Evolutionary conservation across 2,113 vertebrate genomes (phyloP), one percentile per base, ranked within the genome.

Genomic region (Halcyon senegalensis): DNA sequence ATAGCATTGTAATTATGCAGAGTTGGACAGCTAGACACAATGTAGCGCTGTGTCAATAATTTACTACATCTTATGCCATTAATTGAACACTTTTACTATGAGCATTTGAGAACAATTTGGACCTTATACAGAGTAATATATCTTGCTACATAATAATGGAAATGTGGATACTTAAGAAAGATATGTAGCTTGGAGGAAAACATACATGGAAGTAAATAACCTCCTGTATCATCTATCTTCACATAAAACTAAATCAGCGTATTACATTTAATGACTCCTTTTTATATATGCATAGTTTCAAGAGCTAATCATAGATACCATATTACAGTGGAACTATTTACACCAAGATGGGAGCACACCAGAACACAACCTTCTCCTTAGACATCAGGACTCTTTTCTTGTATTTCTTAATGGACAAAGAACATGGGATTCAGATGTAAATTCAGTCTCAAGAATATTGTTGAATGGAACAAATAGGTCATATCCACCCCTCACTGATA

Each of bases 11-110:
- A 88, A 93, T 89, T 93, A 84, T 25, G 81, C 64, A 89, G 81
- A 50, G 59, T 87, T 86, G 67, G 92, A 87, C 75, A 96, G 53
- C 89, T 89, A 89, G 73, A 91, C 90, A 96, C 91, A 93, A 62
- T 70, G 75, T 74, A 96, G 84, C 86, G 89, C 70, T 95, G 83
- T 96, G 84, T 95, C 97, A 97, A 97, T 97, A 97, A 97, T 93
- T 97, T 97, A 97, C 91, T 97, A 97, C 94, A 96, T 68, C 69
- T 95, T 90, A 93, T 78, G 56, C 80, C 77, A 27, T 91, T 43
- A 94, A 95, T 27, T 79, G 70, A 96, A 79, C 87, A 46, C 44
- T 94, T 96, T 64, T 89, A 84, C 96, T 92, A 97, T 43, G 44
- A 96, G 67, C 96, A 83, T 51, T 96, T 93, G 93, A 96, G 63